phyloP scores from a whole-genome alignment of 1,140 invertebrate species.

The Drosophila teissieri region DNA sequence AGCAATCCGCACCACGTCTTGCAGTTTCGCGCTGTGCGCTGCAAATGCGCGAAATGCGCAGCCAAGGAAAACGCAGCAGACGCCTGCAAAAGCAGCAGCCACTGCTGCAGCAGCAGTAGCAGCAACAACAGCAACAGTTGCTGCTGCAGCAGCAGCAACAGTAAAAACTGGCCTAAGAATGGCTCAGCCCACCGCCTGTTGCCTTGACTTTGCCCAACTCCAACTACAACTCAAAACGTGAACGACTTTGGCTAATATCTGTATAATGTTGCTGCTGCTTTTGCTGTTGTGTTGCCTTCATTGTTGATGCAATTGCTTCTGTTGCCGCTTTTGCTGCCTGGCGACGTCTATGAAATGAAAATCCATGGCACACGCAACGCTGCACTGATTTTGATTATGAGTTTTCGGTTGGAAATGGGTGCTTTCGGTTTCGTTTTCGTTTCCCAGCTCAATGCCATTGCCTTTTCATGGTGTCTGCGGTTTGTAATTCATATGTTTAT shows the following conservation, averaged over 20 bases:
- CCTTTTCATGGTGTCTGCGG: slow-evolving; percentile 51
- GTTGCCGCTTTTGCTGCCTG: slow-evolving; percentile 16
- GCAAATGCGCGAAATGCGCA: slow-evolving; percentile 60
- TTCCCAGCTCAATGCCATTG: slow-evolving; percentile 52
- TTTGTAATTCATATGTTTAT: slow-evolving; percentile 23
- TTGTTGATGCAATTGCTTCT: slow-evolving; percentile 17
- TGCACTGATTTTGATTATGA: slow-evolving; percentile 61
- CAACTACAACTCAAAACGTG: slow-evolving; percentile 14
- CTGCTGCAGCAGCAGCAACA: slow-evolving; percentile 4
- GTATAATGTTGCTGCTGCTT: slow-evolving; percentile 31
- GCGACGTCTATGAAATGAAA: slow-evolving; percentile 48
- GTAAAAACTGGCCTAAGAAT: slow-evolving; percentile 44
- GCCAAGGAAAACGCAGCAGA: slow-evolving; percentile 54
- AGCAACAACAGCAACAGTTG: slow-evolving; percentile 4
- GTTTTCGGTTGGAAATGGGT: slow-evolving; percentile 30
- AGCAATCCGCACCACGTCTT: slow-evolving; percentile 56
- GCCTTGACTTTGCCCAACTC: slow-evolving; percentile 65
- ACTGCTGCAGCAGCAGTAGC: slow-evolving; percentile 5
- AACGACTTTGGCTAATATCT: slow-evolving; percentile 45
- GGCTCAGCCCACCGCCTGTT: slow-evolving; percentile 41
- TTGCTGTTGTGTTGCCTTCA: slow-evolving; percentile 14
- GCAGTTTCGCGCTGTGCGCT: slow-evolving; percentile 45
- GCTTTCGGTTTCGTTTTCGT: slow-evolving; percentile 40
- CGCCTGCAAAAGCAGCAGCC: slow-evolving; percentile 15
- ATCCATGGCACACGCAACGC: slow-evolving; percentile 59